A percentile compares a stretch with the other conserved stretches of the same genome.
Conservation (phyloP, 1,140 invertebrate species). For the Drosophila tropicalis region DNA sequence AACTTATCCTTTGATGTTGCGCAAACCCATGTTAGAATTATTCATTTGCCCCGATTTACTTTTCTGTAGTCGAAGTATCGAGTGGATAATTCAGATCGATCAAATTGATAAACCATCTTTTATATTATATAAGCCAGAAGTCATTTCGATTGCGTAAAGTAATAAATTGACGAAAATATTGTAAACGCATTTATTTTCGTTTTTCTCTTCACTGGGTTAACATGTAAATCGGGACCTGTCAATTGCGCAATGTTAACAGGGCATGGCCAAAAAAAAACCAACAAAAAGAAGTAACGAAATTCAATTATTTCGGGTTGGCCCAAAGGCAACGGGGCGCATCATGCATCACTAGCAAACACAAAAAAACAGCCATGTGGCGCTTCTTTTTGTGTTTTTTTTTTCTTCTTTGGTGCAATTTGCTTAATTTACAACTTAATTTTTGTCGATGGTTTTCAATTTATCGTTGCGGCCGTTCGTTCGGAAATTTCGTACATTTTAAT, state of each 20-base stretch:
- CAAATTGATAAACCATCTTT: too few relatives aligned
- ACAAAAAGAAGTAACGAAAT: not conserved
- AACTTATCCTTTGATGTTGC: too few relatives aligned
- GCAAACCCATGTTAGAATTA: too few relatives aligned
- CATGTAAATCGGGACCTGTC: conserved; percentile 22
- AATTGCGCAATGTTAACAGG: conserved; percentile 18
- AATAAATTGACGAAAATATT: conserved; percentile 4
- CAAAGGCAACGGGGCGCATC: conserved; percentile 1
- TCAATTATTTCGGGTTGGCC: conserved; percentile 1
- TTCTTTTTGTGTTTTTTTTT: conserved; percentile 4
- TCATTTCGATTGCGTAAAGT: conserved; percentile 9
- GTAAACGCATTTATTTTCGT: not conserved
- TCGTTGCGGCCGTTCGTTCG: conserved; percentile 15
- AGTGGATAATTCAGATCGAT: too few relatives aligned
- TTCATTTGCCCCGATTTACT: too few relatives aligned
- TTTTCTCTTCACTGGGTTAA: conserved; percentile 7
- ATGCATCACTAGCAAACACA: not conserved
- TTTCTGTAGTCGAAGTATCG: too few relatives aligned
- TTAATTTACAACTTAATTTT: conserved; percentile 32
- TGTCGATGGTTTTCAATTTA: conserved; percentile 14
- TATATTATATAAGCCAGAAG: not conserved
- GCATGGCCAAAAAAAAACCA: not conserved
- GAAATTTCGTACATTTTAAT: conserved; percentile 26
- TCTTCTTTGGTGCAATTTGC: conserved; percentile 16
- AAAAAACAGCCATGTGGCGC: conserved; percentile 1